Evolutionary conservation across 2,113 vertebrate genomes (phyloP), one percentile per base, ranked within the genome.

Genomic region (Arenaria interpres): DNA sequence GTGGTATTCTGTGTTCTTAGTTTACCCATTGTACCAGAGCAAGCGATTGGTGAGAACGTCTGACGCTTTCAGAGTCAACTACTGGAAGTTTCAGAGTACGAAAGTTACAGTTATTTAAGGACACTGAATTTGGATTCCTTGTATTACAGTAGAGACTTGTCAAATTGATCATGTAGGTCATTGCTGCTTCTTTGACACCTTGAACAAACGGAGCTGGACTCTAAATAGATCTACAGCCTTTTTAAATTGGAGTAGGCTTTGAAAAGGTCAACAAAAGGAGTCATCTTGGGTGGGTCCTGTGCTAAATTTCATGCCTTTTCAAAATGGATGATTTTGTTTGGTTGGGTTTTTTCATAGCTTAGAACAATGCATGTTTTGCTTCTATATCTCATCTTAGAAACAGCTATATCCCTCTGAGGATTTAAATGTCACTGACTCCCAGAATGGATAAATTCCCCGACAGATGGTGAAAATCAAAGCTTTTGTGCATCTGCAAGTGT

Each of bases 1-100:
- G 13, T 0, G 0, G 1, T 43, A 0, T 35, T 79, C 35, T 53
- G 1, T 48, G 9, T 69, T 4, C 4, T 27, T 35, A 9, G 3
- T 50, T 46, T 50, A n/a, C 5, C 2, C 7, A 13, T 17, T n/a
- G 12, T 66, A 22, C 8, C 4, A 1, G 24, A 43, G 13, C 5
- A 62, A 41, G 20, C 0, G 2, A 8, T 53, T 60, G 33, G 15
- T 62, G 39, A 41, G 12, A 33, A 10, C 41, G 12, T 50, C 12
- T 33, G 28, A n/a, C 4, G 0, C 45, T 64, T 82, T 35, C 2
- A 2, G 27, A 45, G 24, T 35, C 19, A 51, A 10, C 4, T n/a
- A 3, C 14, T 46, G 33, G 9, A 59, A 39, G 35, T 43, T 79
- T 50, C 28, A 37, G 15, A 56, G 12, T 50, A 14, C 23, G 15